Evolutionary conservation across 2,113 vertebrate species (phyloP).

Genomic region (Panthera tigris): DNA sequence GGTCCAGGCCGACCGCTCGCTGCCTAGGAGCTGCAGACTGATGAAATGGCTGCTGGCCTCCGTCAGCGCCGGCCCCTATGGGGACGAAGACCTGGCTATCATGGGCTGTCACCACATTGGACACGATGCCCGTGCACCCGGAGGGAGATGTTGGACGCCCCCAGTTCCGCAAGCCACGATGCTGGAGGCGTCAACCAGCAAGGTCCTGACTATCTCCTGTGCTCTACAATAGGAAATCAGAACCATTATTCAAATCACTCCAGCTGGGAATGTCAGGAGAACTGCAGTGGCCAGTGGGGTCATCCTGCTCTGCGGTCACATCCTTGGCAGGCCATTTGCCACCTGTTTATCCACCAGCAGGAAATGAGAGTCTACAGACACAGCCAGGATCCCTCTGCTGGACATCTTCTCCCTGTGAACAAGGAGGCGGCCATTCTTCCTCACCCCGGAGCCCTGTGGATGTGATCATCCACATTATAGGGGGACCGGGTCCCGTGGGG

Average conservation of each 20-base stretch:
- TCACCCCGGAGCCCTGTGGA: not conserved
- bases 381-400: conserved; percentile 60
- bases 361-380: conserved; percentile 61
- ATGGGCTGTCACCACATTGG: no score
- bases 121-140: accelerated
- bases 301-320: conserved; percentile 40
- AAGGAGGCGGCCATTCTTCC: conserved; percentile 17
- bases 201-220: not conserved
- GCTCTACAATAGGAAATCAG: conserved; percentile 48
- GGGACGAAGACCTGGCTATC: not conserved
- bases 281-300: not conserved
- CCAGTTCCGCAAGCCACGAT: not conserved
- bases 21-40: not conserved
- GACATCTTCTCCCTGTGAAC: conserved; percentile 39
- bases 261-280: conserved; percentile 39
- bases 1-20: accelerated
- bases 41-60: not conserved
- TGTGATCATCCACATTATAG: not conserved
- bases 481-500: not conserved
- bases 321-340: conserved; percentile 60
- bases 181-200: not conserved
- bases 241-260: conserved; percentile 55
- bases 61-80: not conserved
- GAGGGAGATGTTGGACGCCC: not conserved
- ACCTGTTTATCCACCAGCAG: conserved; percentile 59